Conservation (phyloP, 1,140 invertebrate genomes). For the Drosophila tropicalis region DNA sequence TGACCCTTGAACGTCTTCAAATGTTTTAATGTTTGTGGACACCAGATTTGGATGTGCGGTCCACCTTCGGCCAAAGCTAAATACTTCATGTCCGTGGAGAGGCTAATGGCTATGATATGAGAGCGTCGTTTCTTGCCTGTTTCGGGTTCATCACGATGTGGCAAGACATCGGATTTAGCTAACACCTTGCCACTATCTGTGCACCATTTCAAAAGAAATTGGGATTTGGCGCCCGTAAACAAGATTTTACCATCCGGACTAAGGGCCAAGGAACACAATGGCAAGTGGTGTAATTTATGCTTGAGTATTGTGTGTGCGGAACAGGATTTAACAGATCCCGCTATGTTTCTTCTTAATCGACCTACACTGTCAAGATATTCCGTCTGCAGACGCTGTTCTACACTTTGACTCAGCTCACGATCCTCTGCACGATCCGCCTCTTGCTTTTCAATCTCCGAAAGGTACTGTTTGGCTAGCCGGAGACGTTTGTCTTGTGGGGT, state of each 20-base stretch:
- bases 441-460: slow-evolving; percentile 93
- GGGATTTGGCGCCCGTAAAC: slow-evolving; percentile 95
- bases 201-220: slow-evolving; percentile 93
- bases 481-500: slow-evolving; percentile 95
- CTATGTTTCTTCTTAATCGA: slow-evolving; percentile 89
- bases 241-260: slow-evolving; percentile 89
- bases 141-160: slow-evolving; percentile 85
- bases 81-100: slow-evolving; percentile 93
- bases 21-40: slow-evolving; percentile 89
- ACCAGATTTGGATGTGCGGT: slow-evolving; percentile 93
- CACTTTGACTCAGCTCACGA: slow-evolving; percentile 87
- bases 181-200: slow-evolving; percentile 81
- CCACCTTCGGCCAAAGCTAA: slow-evolving; percentile 91
- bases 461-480: slow-evolving; percentile 93
- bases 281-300: slow-evolving; percentile 89
- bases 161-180: slow-evolving; percentile 72
- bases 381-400: slow-evolving; percentile 89
- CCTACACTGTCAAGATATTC: slow-evolving; percentile 94
- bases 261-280: slow-evolving; percentile 92
- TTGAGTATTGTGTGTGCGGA: slow-evolving; percentile 84
- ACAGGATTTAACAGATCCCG: slow-evolving; percentile 86
- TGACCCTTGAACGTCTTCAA: slow-evolving; percentile 93
- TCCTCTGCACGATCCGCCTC: slow-evolving; percentile 88
- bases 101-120: slow-evolving; percentile 88
- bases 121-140: slow-evolving; percentile 83